Percentiles rank a stretch among this genome's conserved stretches.
Evolutionary conservation across 2,888 invertebrate genomes (phyloP).

Genomic region (Loripinus fragilis): DNA sequence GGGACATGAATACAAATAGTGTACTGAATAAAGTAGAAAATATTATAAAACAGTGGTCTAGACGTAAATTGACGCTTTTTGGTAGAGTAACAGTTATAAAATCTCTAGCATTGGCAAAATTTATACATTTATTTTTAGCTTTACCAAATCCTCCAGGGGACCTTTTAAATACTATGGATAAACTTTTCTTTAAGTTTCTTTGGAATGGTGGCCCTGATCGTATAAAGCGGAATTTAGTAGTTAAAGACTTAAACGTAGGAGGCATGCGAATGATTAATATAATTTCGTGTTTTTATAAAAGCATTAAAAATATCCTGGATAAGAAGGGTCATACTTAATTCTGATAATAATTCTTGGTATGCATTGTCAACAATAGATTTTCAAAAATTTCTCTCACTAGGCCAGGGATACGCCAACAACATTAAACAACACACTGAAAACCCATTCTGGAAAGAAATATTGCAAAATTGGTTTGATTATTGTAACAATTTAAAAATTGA

Average conservation of each 20-base stretch:
- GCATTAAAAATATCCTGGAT: not conserved
- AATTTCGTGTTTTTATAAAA: not conserved
- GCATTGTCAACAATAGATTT: not conserved
- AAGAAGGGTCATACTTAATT: not conserved
- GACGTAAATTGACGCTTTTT: not conserved
- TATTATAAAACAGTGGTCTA: not conserved
- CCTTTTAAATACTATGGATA: not conserved
- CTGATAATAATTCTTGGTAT: not conserved
- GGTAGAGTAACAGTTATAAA: slow-evolving; percentile 3
- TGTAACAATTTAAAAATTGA: not conserved
- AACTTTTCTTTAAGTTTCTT: not conserved
- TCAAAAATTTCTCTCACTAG: not conserved
- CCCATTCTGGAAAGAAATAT: not conserved
- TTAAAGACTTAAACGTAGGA: not conserved
- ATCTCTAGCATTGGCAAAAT: not conserved
- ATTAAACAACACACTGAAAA: not conserved
- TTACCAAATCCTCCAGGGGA: not conserved
- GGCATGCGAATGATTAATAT: not conserved
- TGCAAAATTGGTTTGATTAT: not conserved
- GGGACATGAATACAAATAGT: not conserved
- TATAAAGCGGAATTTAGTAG: not conserved
- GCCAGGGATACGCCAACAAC: not conserved
- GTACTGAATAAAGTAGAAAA: not conserved
- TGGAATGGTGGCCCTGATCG: not conserved
- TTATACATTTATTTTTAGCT: not conserved